These are phyloP conservation scores for Ormyrus rosae DNA, from an alignment of 2,888 invertebrate species.

Conservation along the genomic window DNA sequence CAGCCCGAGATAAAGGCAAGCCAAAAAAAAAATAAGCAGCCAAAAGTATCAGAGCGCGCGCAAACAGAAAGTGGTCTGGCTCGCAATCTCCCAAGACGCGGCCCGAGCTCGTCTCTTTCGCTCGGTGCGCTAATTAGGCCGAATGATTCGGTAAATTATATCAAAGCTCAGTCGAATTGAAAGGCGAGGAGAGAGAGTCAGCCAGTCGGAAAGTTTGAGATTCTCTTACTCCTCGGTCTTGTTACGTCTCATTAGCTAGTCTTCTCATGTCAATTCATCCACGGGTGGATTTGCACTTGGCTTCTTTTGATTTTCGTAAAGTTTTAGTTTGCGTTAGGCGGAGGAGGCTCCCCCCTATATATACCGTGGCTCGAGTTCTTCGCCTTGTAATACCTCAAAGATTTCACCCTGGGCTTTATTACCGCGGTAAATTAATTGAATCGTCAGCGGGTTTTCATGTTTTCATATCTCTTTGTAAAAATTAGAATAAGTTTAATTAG, in stretches of 20 bases:
- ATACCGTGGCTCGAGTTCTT: neutral
- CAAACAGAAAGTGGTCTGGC: neutral
- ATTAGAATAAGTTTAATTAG: too few relatives aligned
- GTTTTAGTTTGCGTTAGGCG: conserved; percentile 14
- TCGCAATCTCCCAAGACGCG: neutral
- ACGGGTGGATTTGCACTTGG: conserved; percentile 15
- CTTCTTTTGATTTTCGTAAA: conserved; percentile 22
- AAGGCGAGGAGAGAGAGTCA: neutral
- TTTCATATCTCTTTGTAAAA: too few relatives aligned
- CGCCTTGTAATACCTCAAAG: too few relatives aligned
- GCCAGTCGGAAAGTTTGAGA: too few relatives aligned
- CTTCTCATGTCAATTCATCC: conserved; percentile 6
- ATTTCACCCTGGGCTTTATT: too few relatives aligned
- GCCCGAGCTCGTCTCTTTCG: neutral
- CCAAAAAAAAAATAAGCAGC: neutral
- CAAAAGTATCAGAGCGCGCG: neutral
- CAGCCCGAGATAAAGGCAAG: neutral
- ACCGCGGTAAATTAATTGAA: too few relatives aligned
- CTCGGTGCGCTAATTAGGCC: conserved; percentile 30
- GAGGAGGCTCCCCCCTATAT: neutral
- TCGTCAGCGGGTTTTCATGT: too few relatives aligned
- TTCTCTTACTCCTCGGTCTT: neutral
- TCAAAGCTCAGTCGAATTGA: conserved; percentile 19
- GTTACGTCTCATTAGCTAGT: conserved; percentile 42
- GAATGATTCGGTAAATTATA: conserved; percentile 26